Base-by-base conservation (phyloP, 1,140 invertebrate species). In the Scaptomyza montana region DNA sequence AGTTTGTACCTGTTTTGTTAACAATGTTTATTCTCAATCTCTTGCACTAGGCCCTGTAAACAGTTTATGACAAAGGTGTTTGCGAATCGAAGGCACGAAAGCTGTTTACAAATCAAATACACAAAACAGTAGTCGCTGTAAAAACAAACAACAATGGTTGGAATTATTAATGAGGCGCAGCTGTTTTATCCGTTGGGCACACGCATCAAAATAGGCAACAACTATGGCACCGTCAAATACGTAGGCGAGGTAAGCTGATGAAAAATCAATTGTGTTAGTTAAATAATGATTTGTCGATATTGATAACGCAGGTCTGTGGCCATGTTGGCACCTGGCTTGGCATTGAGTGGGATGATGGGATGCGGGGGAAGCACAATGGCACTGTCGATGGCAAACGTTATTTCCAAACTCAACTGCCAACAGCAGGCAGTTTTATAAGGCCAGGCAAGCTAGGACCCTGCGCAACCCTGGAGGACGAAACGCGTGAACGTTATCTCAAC, bases 311-410 rank as follows among this genome's bases (percentile, higher is more conserved):
- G 91, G 93, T 95, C 8, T 92, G 93, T 66, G 94, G 94, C 2
- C 93, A 95, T 71, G 90, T 92, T 56, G 94, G 93, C 1, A 90
- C 92, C 43, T 99, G 98, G 98, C 93, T 97, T 66, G 98, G 98
- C 2, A 94, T 99, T 13, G 98, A 99, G 90, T 99, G 98, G 98
- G 98, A 99, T 93, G 95, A 98, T 91, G 93, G 94, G 3, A 91
- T 92, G 28, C 93, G 98, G 82, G 98, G 98, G 9, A 98, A 98
- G 92, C 98, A 99, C 90, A 95, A 98, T 94, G 98, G 98, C 0
- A 94, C 93, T 36, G 94, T 98, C 61, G 94, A 98, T 77, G 96
- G 95, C 50, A 92, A 95, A 49, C 93, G 94, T 78, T 99, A 98
- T 92, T 99, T 98, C 91, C 94, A 94, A 86, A 95, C 97, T 3